A percentile compares a stretch with the other conserved stretches of the same genome.
Conservation (phyloP, 2,113 vertebrate species). For the Puffinus mauretanicus region DNA sequence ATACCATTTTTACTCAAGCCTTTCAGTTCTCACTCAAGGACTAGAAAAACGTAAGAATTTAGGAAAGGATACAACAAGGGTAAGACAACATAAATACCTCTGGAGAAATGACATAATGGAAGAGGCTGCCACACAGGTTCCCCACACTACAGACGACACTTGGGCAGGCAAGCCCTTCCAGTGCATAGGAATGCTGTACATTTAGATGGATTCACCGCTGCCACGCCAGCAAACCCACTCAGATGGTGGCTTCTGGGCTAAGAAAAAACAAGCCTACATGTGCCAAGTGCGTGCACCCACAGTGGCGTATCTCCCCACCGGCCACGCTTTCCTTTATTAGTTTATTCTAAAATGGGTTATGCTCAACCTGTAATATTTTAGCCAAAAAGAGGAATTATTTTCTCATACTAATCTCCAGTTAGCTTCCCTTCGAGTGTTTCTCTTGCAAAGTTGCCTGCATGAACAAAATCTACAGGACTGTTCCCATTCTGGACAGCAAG, state of each 20-base stretch:
- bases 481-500: neutral
- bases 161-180: neutral
- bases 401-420: neutral
- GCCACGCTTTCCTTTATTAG: neutral
- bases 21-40: neutral
- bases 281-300: neutral
- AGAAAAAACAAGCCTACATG: neutral
- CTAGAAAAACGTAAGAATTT: neutral
- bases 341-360: neutral
- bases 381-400: neutral
- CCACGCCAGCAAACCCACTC: neutral
- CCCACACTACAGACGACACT: neutral
- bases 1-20: neutral
- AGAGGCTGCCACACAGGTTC: neutral
- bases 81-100: neutral
- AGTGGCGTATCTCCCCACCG: rapidly evolving
- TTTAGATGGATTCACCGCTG: neutral
- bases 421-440: neutral
- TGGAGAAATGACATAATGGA: neutral
- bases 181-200: rapidly evolving
- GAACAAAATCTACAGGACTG: neutral
- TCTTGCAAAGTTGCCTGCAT: neutral
- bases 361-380: neutral
- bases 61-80: neutral
- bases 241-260: neutral